Conservation (phyloP, 23 tunicate species). For the Pegea sp. region DNA sequence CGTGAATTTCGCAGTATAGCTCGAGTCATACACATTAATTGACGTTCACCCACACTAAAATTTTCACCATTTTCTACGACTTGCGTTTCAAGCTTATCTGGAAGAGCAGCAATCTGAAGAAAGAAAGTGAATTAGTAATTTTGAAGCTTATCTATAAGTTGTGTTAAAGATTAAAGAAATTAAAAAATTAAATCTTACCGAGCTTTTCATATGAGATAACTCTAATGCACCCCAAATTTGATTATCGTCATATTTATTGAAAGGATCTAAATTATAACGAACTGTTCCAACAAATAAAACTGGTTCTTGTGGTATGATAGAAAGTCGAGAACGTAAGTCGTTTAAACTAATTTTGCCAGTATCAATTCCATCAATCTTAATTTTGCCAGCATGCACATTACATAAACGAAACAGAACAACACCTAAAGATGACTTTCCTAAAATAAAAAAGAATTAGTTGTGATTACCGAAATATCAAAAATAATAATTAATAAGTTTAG, state of each 20-base stretch:
- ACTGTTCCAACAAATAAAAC: slow-evolving; percentile 88
- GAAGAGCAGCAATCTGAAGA: slow-evolving; percentile 48
- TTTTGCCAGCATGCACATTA: slow-evolving; percentile 25
- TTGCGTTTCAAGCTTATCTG: slow-evolving; percentile 63
- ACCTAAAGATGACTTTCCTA: slow-evolving; percentile 84
- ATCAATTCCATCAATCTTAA: slow-evolving; percentile 64
- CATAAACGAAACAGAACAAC: slow-evolving; percentile 57
- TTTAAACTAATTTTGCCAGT: slow-evolving; percentile 26
- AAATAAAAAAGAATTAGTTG: too few species aligned
- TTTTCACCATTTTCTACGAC: slow-evolving; percentile 94
- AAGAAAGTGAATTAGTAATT: not conserved
- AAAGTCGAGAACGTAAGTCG: slow-evolving; percentile 44
- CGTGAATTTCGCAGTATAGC: slow-evolving; percentile 77
- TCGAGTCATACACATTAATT: slow-evolving; percentile 88
- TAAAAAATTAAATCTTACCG: too few species aligned
- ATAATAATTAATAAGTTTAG: too few species aligned
- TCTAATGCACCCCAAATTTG: slow-evolving; percentile 87
- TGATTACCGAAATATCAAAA: too few species aligned
- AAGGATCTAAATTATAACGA: slow-evolving; percentile 90
- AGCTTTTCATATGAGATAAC: slow-evolving; percentile 66
- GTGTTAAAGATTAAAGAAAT: not conserved
- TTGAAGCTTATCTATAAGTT: not conserved
- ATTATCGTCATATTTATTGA: slow-evolving; percentile 62
- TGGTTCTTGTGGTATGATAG: slow-evolving; percentile 96
- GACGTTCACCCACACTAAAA: slow-evolving; percentile 92